Percentiles rank a stretch among this genome's conserved stretches.
Conservation (phyloP, 1,140 invertebrate genomes). For the Pissodes strobi region DNA sequence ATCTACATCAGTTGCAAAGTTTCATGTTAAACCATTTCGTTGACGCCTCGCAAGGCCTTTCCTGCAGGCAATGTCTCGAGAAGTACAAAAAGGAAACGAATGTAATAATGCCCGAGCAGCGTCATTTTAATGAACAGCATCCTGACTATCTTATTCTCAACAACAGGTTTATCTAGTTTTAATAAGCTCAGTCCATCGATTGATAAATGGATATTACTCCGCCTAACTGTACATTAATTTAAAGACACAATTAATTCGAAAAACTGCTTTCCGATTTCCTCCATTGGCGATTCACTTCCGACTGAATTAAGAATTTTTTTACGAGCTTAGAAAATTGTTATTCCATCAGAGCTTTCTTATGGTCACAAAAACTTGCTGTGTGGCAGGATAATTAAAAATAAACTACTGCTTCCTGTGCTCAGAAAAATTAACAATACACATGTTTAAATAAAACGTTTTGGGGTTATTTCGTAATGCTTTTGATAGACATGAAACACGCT, state of each 20-base stretch:
- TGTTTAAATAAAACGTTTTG: too few species aligned
- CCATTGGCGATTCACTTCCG: constrained; percentile 25
- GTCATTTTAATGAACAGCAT: constrained; percentile 45
- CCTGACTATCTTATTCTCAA: constrained; percentile 36
- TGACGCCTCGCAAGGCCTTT: not conserved
- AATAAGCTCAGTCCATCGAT: constrained; percentile 34
- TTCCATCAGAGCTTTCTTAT: not conserved
- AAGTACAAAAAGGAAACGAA: constrained; percentile 19
- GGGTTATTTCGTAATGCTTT: too few species aligned
- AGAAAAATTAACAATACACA: too few species aligned
- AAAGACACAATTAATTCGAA: constrained; percentile 28
- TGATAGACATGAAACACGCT: too few species aligned
- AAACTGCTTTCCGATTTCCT: constrained; percentile 28
- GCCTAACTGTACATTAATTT: constrained; percentile 39
- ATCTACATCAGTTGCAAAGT: not conserved
- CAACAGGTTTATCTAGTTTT: constrained; percentile 47
- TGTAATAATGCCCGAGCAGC: constrained; percentile 17
- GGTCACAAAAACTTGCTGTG: not conserved
- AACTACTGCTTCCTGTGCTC: not conserved
- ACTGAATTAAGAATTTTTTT: constrained; percentile 9
- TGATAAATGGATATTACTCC: constrained; percentile 40
- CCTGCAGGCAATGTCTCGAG: not conserved
- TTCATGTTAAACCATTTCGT: not conserved
- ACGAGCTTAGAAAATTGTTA: not conserved
- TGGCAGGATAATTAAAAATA: not conserved